A percentile compares a stretch with the other conserved stretches of the same genome.
Evolutionary conservation across 2,113 vertebrate species (phyloP).

Genomic region (Sceloporus tristichus): DNA sequence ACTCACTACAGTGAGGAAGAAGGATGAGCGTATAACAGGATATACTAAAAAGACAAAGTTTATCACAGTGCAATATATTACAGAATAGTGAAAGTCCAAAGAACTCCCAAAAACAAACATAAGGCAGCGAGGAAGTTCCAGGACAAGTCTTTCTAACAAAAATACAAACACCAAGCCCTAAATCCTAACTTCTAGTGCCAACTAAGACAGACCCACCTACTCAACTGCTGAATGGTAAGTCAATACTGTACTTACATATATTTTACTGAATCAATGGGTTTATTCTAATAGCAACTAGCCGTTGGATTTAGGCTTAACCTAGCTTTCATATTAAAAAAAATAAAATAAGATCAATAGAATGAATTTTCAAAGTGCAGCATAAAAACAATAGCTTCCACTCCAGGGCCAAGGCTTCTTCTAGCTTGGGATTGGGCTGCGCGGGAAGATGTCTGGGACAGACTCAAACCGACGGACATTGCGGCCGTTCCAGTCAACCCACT

Average conservation of each 20-base stretch:
- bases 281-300: no score
- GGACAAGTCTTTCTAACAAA: constrained; percentile 13
- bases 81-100: neutral
- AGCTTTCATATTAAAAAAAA: constrained; percentile 8
- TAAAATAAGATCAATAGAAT: constrained; percentile 19
- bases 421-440: constrained; percentile 13
- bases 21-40: neutral
- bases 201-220: no score
- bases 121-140: constrained; percentile 24
- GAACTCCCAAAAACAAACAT: constrained; percentile 40
- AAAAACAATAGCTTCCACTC: constrained; percentile 20
- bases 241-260: no score
- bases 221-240: no score
- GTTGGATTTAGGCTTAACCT: neutral
- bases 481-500: constrained; percentile 62
- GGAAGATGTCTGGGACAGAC: constrained; percentile 53
- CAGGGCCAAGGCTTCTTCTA: constrained; percentile 25
- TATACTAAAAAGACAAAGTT: constrained; percentile 9
- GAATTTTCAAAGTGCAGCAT: constrained; percentile 1
- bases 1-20: neutral
- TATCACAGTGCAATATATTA: neutral
- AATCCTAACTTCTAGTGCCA: no score
- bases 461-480: constrained; percentile 62
- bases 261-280: no score
- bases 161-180: neutral